Conservation (phyloP, 1,140 invertebrate genomes). For the Zaprionus camerounensis region DNA sequence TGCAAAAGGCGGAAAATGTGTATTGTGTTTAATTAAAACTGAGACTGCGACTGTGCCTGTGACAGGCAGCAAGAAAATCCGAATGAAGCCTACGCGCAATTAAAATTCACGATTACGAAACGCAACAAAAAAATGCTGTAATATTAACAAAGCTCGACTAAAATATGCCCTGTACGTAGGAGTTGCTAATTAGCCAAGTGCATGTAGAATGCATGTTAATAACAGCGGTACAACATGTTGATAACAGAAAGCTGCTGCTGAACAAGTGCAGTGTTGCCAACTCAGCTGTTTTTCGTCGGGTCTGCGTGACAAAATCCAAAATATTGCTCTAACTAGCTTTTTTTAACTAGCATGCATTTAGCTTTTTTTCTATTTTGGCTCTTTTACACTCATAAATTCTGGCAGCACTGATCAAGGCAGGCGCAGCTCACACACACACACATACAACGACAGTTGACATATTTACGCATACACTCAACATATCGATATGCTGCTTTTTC, state of each 20-base stretch:
- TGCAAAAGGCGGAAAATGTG: constrained; percentile 78
- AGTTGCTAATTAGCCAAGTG: not conserved
- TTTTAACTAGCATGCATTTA: no score
- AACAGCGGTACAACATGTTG: not conserved
- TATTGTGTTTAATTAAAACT: constrained; percentile 77
- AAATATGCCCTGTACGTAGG: constrained; percentile 8
- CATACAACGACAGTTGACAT: not conserved
- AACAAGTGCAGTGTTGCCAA: no score
- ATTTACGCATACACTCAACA: no score
- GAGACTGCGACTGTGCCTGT: constrained; percentile 30
- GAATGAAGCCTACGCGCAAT: constrained; percentile 80
- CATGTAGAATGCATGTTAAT: not conserved
- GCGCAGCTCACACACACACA: not conserved
- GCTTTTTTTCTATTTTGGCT: no score
- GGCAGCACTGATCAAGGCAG: not conserved
- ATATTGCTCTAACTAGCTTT: no score
- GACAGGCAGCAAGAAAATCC: constrained; percentile 50
- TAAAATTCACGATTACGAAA: constrained; percentile 71
- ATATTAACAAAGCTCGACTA: not conserved
- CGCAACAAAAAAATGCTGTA: constrained; percentile 6
- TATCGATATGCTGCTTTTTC: not conserved
- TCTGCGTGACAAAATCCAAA: no score
- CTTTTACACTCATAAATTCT: no score
- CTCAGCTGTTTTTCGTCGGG: no score
- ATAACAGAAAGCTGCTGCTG: not conserved